These are phyloP conservation scores for Rhopalosiphum nymphaeae DNA, from an alignment of 2,888 invertebrate genomes.

Conservation along the genomic window DNA sequence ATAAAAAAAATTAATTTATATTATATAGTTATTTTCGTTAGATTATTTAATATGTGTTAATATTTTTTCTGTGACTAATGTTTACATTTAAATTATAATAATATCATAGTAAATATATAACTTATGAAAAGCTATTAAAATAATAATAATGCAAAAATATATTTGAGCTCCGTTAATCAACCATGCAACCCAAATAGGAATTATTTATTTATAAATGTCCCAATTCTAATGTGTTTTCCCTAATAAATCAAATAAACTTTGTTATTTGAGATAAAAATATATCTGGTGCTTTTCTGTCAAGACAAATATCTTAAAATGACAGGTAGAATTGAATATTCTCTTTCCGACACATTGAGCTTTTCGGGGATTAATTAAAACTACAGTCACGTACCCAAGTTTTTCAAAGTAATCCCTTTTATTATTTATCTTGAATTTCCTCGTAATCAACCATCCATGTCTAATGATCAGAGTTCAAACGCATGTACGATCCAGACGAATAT, in stretches of 20 bases:
- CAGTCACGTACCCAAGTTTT: constrained; percentile 43
- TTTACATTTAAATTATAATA: neutral
- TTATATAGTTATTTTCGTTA: neutral
- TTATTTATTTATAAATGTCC: neutral
- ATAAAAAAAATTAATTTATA: too few species aligned
- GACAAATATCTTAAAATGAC: constrained; percentile 37
- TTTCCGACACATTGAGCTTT: constrained; percentile 1
- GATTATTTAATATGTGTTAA: neutral
- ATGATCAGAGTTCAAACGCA: constrained; percentile 11
- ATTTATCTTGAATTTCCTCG: constrained; percentile 15
- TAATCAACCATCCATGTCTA: constrained; percentile 5
- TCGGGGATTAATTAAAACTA: constrained; percentile 43
- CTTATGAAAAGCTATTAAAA: neutral
- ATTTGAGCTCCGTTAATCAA: neutral
- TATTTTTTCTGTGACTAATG: neutral
- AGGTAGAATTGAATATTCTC: constrained; percentile 28
- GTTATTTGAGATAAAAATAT: constrained; percentile 20
- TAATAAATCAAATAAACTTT: neutral
- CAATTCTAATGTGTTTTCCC: neutral
- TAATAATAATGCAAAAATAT: neutral
- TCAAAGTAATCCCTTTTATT: constrained; percentile 26
- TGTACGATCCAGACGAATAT: constrained; percentile 6
- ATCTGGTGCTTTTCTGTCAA: neutral
- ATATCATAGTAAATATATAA: neutral
- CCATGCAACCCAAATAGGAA: neutral